These are phyloP conservation scores for Sterna hirundo DNA, from an alignment of 2,113 vertebrate species.

Conservation along the genomic window DNA sequence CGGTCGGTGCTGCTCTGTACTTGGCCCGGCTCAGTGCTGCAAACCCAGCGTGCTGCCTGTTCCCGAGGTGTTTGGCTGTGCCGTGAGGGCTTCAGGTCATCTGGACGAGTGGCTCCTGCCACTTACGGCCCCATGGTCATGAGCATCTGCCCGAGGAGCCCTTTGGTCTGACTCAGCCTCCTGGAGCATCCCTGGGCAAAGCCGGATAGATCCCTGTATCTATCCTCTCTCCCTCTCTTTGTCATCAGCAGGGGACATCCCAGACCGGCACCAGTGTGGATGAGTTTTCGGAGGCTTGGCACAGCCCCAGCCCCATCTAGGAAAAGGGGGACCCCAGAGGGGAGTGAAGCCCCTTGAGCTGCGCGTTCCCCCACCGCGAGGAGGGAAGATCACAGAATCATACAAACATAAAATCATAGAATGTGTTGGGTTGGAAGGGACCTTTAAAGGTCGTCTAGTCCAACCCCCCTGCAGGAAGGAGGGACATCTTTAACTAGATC, in stretches of 20 bases:
- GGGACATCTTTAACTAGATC: too few species aligned
- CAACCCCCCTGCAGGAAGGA: too few species aligned
- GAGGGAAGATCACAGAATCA: not conserved
- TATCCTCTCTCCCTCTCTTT: not conserved
- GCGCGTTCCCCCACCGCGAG: rapidly evolving
- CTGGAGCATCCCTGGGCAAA: not conserved
- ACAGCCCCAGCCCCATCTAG: not conserved
- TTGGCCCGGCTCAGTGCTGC: not conserved
- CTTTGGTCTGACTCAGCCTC: not conserved
- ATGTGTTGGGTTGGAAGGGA: too few species aligned
- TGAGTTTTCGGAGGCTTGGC: not conserved
- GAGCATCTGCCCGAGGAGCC: not conserved
- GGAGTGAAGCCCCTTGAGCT: not conserved
- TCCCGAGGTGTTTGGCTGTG: not conserved
- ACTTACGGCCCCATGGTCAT: not conserved
- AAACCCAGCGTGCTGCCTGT: not conserved
- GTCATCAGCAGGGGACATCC: not conserved
- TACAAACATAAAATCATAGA: too few species aligned
- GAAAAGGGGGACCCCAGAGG: not conserved
- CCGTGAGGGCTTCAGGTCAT: not conserved
- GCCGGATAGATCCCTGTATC: rapidly evolving
- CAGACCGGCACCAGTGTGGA: rapidly evolving
- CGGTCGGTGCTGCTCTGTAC: not conserved
- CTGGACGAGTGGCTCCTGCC: not conserved
- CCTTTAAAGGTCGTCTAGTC: too few species aligned